phyloP scores from a whole-genome alignment of 2,113 vertebrate genomes.

The Pygoscelis adeliae region DNA sequence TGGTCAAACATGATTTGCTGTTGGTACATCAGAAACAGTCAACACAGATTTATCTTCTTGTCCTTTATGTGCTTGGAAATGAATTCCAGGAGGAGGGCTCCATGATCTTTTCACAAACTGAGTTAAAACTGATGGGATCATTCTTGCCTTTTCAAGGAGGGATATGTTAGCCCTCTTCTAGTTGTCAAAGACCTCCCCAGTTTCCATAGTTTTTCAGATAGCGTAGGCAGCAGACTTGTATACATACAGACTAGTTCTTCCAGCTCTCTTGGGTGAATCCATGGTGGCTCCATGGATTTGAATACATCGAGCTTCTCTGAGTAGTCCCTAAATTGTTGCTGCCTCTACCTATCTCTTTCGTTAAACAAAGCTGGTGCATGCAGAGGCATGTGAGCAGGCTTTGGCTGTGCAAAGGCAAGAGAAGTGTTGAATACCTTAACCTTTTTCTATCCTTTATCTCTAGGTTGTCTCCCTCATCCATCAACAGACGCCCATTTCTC shows the following conservation, averaged over 20 bases:
- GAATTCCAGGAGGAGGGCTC: neutral
- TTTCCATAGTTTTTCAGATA: neutral
- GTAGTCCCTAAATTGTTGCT: neutral
- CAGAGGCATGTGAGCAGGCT: neutral
- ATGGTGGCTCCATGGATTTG: neutral
- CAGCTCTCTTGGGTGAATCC: neutral
- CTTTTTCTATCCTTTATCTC: neutral
- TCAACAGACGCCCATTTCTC: neutral
- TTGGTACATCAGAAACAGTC: neutral
- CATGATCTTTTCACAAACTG: neutral
- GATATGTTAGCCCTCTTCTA: neutral
- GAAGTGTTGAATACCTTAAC: neutral
- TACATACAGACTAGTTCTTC: neutral
- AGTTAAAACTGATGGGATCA: neutral
- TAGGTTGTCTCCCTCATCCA: neutral
- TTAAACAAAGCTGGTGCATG: neutral
- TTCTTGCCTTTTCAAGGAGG: neutral
- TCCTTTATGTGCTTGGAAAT: neutral
- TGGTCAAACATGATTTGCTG: neutral
- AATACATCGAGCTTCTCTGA: neutral
- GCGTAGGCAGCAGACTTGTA: neutral
- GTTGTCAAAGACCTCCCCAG: neutral
- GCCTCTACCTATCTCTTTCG: fast-evolving
- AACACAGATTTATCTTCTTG: neutral
- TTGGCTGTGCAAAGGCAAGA: neutral